Base-by-base conservation (phyloP, 2,888 invertebrate genomes). In the Agriopis marginaria region DNA sequence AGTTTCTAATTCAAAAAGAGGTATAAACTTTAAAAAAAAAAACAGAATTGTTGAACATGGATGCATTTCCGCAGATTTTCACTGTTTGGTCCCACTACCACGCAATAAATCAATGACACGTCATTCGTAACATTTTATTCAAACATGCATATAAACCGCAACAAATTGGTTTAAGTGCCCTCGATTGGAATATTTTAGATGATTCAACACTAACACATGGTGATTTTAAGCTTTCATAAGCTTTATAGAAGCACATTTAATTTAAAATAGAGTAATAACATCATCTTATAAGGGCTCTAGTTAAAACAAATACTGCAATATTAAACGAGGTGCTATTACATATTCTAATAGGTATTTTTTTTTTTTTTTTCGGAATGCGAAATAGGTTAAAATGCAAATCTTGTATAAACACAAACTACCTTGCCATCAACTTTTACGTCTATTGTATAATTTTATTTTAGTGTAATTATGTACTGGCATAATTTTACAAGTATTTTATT, bases 91-190 rank as follows among this genome's bases (percentile, higher is more conserved):
- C 42, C 12, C 7, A 10, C 49, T 32, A 32, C 42, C 14, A 56
- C 42, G 11, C 32, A 51, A 44, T 44, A 55, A 54, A 61, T 51
- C 39, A 68, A 59, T 49, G 66, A 23, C 55, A n/a, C 58, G 51
- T 50, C 53, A 54, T 54, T 54, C 58, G 40, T 55, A 42, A 56
- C 12, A 11, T 47, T 60, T 58, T 50, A 54, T 51, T 55, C 56
- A 54, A 55, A 63, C 71, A 49, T 65, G 65, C 54, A 68, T 66
- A 55, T 39, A 53, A 63, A 61, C 71, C 71, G 71, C 68, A 72
- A 54, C 68, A 56, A 72, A 66, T 72, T 54, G 63, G n/a, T 54
- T 51, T 32, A 68, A 66, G 42, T 63, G 63, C 17, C 68, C 68
- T 66, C 63, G 56, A 66, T 71, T 49, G 50, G 12, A 47, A 59